Evolutionary conservation across 2,797 vertebrate species (phyloP).

Genomic region (Scyliorhinus canicula): DNA sequence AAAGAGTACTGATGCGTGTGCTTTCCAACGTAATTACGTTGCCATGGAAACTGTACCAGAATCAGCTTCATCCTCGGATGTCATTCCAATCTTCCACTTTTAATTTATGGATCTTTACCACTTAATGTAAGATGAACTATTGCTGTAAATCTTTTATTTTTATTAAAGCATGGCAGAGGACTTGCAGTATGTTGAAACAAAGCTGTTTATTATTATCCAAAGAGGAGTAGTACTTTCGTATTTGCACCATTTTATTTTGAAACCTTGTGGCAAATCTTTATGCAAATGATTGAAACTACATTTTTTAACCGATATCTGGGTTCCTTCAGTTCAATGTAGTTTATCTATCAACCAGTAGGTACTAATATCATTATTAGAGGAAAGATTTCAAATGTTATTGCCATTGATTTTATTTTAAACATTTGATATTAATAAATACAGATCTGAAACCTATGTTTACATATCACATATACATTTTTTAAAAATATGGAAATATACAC

Average conservation of each 20-base stretch:
- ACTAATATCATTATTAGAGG: too few species aligned
- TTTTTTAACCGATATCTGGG: conserved; percentile 11
- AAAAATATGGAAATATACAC: not conserved
- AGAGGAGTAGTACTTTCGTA: not conserved
- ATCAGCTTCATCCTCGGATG: not conserved
- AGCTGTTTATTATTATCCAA: not conserved
- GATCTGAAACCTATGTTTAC: not conserved
- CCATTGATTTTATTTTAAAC: not conserved
- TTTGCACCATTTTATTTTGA: not conserved
- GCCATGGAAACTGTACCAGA: conserved; percentile 6
- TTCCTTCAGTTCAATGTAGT: not conserved
- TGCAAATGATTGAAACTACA: not conserved
- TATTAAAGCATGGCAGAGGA: not conserved
- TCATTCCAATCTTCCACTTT: conserved; percentile 6
- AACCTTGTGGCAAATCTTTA: not conserved
- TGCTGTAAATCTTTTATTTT: not conserved
- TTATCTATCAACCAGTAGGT: too few species aligned
- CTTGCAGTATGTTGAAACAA: not conserved
- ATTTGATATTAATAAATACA: not conserved
- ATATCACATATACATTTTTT: not conserved
- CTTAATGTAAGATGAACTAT: not conserved
- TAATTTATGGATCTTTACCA: conserved; percentile 28
- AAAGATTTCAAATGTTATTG: too few species aligned
- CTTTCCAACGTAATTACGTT: conserved; percentile 11
- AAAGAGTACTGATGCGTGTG: not conserved